These are phyloP conservation scores for Helleia helle DNA, from an alignment of 2,888 invertebrate genomes.

Conservation along the genomic window DNA sequence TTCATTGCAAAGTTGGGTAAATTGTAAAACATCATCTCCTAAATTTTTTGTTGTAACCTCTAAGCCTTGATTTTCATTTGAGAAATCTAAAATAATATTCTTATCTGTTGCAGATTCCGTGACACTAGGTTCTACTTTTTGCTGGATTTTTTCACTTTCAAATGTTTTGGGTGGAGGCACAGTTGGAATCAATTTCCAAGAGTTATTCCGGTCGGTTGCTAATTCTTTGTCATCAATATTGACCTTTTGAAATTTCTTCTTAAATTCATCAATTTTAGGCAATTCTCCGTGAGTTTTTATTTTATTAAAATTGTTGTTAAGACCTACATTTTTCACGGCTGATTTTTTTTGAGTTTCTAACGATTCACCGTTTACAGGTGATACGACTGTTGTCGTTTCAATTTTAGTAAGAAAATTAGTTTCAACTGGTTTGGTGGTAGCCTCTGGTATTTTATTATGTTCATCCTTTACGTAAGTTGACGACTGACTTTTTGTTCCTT, in stretches of 20 bases:
- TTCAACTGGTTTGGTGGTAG: background rate
- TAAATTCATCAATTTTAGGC: constrained; percentile 60
- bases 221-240: constrained; percentile 62
- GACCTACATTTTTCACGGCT: background rate
- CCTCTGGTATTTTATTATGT: background rate
- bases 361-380: background rate
- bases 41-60: constrained; percentile 83
- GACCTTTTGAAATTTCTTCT: constrained; percentile 64
- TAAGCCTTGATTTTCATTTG: constrained; percentile 76
- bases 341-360: constrained; percentile 1
- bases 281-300: constrained; percentile 22
- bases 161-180: constrained; percentile 63
- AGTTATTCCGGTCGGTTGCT: constrained; percentile 48
- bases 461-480: background rate
- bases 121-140: constrained; percentile 37
- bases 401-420: background rate
- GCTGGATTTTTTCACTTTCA: constrained; percentile 49
- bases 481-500: background rate
- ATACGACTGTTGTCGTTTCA: background rate
- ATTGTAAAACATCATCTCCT: constrained; percentile 83
- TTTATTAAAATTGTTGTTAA: constrained; percentile 10
- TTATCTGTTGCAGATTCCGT: constrained; percentile 40
- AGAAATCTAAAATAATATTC: constrained; percentile 52
- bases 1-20: constrained; percentile 87
- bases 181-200: constrained; percentile 76